Conservation (phyloP, 1,140 invertebrate species). For the Myzus persicae region DNA sequence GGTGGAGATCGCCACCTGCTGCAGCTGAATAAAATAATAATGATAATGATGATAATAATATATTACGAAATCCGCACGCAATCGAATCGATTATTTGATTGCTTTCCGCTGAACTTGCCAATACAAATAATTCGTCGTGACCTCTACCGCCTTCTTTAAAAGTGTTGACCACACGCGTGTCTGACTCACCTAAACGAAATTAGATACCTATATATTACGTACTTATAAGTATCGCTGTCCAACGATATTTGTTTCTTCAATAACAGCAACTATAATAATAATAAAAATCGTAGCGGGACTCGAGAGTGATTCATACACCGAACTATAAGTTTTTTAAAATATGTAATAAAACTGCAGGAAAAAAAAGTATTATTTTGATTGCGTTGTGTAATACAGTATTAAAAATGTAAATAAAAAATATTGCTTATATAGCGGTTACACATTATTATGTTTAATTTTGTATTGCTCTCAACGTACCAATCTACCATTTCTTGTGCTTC, state of each 20-base stretch:
- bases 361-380: background rate
- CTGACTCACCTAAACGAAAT: too few relatives aligned
- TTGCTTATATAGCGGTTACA: background rate
- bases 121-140: too few relatives aligned
- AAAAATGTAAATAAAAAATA: conserved; percentile 8
- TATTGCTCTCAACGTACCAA: background rate
- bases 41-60: too few relatives aligned
- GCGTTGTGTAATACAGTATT: background rate
- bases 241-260: background rate
- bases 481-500: background rate
- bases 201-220: too few relatives aligned
- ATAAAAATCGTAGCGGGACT: background rate
- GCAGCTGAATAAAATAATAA: background rate
- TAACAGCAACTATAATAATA: background rate
- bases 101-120: too few relatives aligned
- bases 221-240: background rate
- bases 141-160: too few relatives aligned
- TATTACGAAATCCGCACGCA: background rate
- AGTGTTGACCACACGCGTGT: too few relatives aligned
- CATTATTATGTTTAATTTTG: background rate
- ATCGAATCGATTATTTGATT: background rate
- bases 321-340: background rate
- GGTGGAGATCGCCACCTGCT: background rate
- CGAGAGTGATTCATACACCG: background rate
- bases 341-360: background rate